These are phyloP conservation scores for Myiotriccus ornatus DNA, from an alignment of 2,797 vertebrate species.

Conservation along the genomic window DNA sequence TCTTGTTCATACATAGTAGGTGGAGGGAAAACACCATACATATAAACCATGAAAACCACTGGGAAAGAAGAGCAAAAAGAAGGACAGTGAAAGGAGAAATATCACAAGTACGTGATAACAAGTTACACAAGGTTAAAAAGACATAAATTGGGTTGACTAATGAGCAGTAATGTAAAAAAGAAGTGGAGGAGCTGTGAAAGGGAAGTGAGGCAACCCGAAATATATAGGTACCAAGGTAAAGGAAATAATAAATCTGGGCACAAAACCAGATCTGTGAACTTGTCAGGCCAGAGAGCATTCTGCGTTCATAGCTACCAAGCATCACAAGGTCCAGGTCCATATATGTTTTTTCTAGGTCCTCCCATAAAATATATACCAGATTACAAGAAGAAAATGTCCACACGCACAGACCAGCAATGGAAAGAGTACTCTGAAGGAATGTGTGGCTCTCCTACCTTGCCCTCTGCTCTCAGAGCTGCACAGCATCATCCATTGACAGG, in stretches of 20 bases:
- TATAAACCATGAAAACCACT: neutral
- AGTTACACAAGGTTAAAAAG: neutral
- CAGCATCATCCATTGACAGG: neutral
- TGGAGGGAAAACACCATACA: neutral
- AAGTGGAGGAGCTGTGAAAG: neutral
- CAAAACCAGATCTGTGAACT: neutral
- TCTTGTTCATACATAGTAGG: neutral
- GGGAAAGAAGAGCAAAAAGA: neutral
- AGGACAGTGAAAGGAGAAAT: neutral
- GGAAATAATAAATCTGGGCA: neutral
- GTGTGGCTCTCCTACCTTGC: neutral
- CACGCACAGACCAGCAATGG: neutral
- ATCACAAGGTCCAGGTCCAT: accelerated
- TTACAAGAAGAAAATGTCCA: neutral
- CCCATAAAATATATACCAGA: neutral
- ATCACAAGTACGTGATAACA: neutral
- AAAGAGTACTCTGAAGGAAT: neutral
- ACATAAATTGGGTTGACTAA: neutral
- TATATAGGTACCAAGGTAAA: neutral
- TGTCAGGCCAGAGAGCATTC: neutral
- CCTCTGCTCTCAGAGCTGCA: neutral
- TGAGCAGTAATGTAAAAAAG: neutral
- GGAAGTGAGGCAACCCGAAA: neutral
- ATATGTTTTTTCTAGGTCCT: neutral
- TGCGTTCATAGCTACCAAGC: neutral